phyloP scores from a whole-genome alignment of 2,888 invertebrate species.

The Bellardia pandia region DNA sequence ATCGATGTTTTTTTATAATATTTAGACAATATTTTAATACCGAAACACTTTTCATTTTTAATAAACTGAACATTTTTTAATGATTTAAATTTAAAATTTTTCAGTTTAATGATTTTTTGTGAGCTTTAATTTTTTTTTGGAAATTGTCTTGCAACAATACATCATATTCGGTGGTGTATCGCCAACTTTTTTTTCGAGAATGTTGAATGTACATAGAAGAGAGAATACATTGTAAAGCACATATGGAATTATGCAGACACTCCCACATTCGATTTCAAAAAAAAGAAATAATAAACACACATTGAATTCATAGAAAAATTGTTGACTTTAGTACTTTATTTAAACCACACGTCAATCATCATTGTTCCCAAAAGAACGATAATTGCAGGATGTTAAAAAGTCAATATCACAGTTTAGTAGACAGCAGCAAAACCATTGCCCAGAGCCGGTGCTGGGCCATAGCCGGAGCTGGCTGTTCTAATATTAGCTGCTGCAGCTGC shows the following conservation, averaged over 20 bases:
- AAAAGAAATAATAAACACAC: background rate
- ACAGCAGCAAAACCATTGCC: background rate
- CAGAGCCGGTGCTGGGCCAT: conserved; percentile 15
- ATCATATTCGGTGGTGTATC: too few species aligned
- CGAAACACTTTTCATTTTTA: too few species aligned
- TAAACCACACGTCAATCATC: background rate
- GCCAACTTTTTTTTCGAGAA: too few species aligned
- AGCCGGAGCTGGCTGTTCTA: conserved; percentile 48
- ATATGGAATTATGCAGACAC: background rate
- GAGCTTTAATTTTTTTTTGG: too few species aligned
- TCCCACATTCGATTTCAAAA: background rate
- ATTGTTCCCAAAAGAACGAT: background rate
- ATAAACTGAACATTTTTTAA: too few species aligned
- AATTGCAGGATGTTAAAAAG: background rate
- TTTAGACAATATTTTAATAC: too few species aligned
- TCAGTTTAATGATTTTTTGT: too few species aligned
- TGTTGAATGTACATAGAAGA: too few species aligned
- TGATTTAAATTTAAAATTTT: too few species aligned
- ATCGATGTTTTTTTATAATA: too few species aligned
- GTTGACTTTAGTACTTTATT: conserved; percentile 19
- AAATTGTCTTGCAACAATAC: too few species aligned
- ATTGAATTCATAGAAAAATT: background rate
- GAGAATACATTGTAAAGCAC: too few species aligned
- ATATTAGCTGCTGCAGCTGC: conserved; percentile 79
- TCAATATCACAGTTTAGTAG: conserved; percentile 55